phyloP scores from a whole-genome alignment of 2,113 vertebrate species.

The Lota lota region DNA sequence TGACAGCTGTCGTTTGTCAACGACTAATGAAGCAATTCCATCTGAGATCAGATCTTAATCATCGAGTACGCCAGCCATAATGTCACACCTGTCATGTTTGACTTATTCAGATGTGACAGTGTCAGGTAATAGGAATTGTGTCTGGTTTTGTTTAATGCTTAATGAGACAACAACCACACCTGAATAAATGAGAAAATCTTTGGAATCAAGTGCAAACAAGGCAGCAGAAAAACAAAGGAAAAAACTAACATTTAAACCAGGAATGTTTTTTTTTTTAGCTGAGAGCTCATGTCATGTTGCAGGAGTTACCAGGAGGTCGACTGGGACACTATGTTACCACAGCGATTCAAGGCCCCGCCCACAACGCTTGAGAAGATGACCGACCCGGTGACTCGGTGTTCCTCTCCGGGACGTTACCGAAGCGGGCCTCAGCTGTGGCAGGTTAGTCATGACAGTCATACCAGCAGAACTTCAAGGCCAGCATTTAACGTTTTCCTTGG shows the following conservation, averaged over 20 bases:
- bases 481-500: neutral
- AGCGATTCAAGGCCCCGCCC: slow-evolving; percentile 49
- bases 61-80: too few relatives aligned
- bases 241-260: slow-evolving; percentile 17
- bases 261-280: slow-evolving; percentile 11
- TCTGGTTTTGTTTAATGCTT: too few relatives aligned
- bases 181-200: too few relatives aligned
- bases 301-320: slow-evolving; percentile 70
- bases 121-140: too few relatives aligned
- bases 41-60: too few relatives aligned
- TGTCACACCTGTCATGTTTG: too few relatives aligned
- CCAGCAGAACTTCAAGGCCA: neutral
- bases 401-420: slow-evolving; percentile 59
- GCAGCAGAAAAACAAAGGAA: neutral
- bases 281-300: neutral
- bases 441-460: slow-evolving; percentile 45
- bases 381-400: slow-evolving; percentile 60
- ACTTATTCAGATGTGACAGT: too few relatives aligned
- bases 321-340: slow-evolving; percentile 67
- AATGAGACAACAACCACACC: too few relatives aligned
- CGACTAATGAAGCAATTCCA: too few relatives aligned
- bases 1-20: too few relatives aligned
- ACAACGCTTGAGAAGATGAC: slow-evolving; percentile 56
- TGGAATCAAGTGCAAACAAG: too few relatives aligned
- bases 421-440: slow-evolving; percentile 63